Evolutionary conservation across 2,888 invertebrate genomes (phyloP).

Genomic region (Acronicta leporina): DNA sequence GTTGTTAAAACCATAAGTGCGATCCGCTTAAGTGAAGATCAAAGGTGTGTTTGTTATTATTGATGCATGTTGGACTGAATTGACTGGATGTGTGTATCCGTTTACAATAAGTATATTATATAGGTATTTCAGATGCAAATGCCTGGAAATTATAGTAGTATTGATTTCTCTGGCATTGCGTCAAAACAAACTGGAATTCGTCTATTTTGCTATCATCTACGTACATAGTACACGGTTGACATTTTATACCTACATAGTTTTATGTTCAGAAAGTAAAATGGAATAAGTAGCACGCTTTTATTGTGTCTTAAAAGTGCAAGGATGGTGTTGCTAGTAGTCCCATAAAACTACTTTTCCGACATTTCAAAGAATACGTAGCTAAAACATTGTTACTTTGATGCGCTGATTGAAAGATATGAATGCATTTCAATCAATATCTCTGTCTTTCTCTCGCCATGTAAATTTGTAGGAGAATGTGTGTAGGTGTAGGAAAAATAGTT

Average conservation of each 20-base stretch:
- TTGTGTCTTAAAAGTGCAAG: conserved; percentile 49
- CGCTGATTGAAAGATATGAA: conserved; percentile 34
- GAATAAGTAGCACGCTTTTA: conserved; percentile 49
- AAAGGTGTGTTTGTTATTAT: conserved; percentile 24
- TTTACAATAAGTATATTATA: conserved; percentile 14
- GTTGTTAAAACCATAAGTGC: conserved; percentile 25
- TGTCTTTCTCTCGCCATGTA: conserved; percentile 60
- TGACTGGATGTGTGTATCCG: conserved; percentile 19
- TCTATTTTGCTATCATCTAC: conserved; percentile 15
- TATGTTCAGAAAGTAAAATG: conserved; percentile 48
- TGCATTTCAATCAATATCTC: conserved; percentile 63
- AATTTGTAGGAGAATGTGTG: conserved; percentile 65
- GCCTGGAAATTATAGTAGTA: background rate
- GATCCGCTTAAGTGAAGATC: conserved; percentile 34
- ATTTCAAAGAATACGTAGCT: conserved; percentile 14
- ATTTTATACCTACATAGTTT: conserved; percentile 39
- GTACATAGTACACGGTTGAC: conserved; percentile 23
- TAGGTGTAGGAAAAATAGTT: conserved; percentile 77
- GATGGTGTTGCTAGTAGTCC: conserved; percentile 22
- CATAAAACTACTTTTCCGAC: conserved; percentile 41
- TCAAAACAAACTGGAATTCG: conserved; percentile 2
- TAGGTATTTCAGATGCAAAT: conserved; percentile 22
- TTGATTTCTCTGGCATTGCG: conserved; percentile 1
- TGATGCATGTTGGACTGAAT: conserved; percentile 18
- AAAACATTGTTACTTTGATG: conserved; percentile 23